Evolutionary conservation across 2,797 vertebrate species (phyloP), one percentile per base, ranked within the genome.

Genomic region (Eutrigla gurnardus): DNA sequence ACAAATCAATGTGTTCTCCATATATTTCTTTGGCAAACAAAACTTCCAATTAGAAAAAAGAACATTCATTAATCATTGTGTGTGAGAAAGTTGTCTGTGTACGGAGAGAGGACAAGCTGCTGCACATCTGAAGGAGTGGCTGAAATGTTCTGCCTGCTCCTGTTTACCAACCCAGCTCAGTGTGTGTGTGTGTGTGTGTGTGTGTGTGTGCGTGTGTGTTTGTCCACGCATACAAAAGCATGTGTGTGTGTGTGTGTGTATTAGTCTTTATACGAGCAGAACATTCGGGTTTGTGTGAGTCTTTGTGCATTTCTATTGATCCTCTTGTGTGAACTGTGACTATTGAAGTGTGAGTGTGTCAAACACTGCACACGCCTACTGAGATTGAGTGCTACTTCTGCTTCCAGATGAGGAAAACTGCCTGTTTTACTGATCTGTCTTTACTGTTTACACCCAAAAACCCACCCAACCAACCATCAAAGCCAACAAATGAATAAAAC

Each of bases 41-140:
- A 63, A 47, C 12, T 14, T 18, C 2, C 0, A 9, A 42, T 11
- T n/a, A 57, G 7, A 54, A 64, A 45, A 65, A 11, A 17, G 36
- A 54, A 4, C 33, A 9, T 60, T 9, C 5, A 39, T 62, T 57
- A 69, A 67, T 73, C 72, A 62, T 4, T 42, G 58, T 70, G 47
- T 88, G 85, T 86, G 85, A 84, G 82, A 88, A 86, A 65, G 53
- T 71, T 46, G 11, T 36, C n/a, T 54, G 5, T 15, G 62, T 35
- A 37, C 13, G 74, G 17, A 69, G n/a, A 45, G 47, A 67, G 9
- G 50, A 88, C 89, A 89, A 78, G 89, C 79, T 61, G 83, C 73
- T 76, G 87, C 87, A 88, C 67, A 88, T 88, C 76, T 71, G 78
- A 91, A 75, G 88, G 91, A 74, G 91, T 75, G 86, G 68, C 82